Evolutionary conservation across 2,113 vertebrate genomes (phyloP).

Genomic region (Pagrus major): DNA sequence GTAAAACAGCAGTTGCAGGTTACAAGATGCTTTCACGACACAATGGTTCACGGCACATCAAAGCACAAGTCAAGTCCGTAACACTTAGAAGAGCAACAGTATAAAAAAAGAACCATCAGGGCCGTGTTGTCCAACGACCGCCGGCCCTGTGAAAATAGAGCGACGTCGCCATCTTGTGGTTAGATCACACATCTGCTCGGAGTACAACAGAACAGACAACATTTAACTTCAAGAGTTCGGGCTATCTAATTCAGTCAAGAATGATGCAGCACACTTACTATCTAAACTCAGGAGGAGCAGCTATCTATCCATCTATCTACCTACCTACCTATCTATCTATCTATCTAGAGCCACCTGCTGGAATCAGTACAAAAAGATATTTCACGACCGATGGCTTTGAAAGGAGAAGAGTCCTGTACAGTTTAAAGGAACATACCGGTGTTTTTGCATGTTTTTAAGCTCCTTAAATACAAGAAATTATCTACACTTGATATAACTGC

Average conservation of each 20-base stretch:
- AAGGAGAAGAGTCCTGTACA: slow-evolving; percentile 64
- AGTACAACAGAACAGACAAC: slow-evolving; percentile 57
- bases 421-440: slow-evolving; percentile 58
- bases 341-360: slow-evolving; percentile 51
- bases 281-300: slow-evolving; percentile 47
- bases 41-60: slow-evolving; percentile 67
- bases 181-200: slow-evolving; percentile 47
- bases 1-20: slow-evolving; percentile 44
- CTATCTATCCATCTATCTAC: slow-evolving; percentile 41
- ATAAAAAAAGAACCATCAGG: slow-evolving; percentile 66
- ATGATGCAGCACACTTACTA: slow-evolving; percentile 60
- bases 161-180: slow-evolving; percentile 69
- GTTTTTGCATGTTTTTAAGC: slow-evolving; percentile 46
- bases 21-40: slow-evolving; percentile 79
- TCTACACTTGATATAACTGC: background rate
- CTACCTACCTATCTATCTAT: slow-evolving; percentile 21
- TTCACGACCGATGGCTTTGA: slow-evolving; percentile 70
- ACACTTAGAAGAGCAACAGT: slow-evolving; percentile 58
- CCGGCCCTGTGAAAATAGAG: slow-evolving; percentile 52
- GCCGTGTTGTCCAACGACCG: background rate
- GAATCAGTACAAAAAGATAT: slow-evolving; percentile 66
- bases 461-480: background rate
- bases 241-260: slow-evolving; percentile 55
- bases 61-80: slow-evolving; percentile 59
- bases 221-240: slow-evolving; percentile 46